Conservation (phyloP, 2,113 vertebrate species). For the Corythaixoides concolor region DNA sequence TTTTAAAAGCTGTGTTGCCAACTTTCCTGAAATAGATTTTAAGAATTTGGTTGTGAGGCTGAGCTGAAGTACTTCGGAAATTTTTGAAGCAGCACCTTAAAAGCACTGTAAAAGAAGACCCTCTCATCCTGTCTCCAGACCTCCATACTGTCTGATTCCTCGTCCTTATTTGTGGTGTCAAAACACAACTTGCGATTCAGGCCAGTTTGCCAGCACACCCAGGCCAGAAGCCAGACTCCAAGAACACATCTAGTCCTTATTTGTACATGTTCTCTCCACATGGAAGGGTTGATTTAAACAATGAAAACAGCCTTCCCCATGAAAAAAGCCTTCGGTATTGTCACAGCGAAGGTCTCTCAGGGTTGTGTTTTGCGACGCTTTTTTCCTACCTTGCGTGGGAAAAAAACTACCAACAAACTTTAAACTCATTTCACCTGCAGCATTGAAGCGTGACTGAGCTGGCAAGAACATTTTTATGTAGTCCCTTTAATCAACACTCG, state of each 20-base stretch:
- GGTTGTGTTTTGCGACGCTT: background rate
- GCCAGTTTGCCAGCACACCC: background rate
- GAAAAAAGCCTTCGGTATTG: background rate
- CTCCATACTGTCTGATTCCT: background rate
- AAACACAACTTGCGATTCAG: background rate
- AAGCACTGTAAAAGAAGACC: background rate
- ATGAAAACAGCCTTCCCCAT: background rate
- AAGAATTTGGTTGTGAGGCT: background rate
- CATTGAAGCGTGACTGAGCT: background rate
- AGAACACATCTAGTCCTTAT: background rate
- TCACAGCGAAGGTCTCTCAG: accelerated
- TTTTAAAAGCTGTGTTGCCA: background rate
- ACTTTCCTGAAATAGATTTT: background rate
- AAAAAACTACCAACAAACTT: background rate
- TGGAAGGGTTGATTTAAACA: background rate
- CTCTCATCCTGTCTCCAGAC: accelerated
- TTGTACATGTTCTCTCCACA: background rate
- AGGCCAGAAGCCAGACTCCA: background rate
- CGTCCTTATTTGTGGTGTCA: background rate
- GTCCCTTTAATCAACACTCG: background rate
- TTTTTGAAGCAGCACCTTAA: background rate
- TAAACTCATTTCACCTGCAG: background rate
- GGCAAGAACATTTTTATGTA: background rate
- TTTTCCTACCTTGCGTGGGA: background rate
- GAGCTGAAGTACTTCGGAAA: background rate